Evolutionary conservation across 2,888 invertebrate genomes (phyloP).

Genomic region (Aelia acuminata): DNA sequence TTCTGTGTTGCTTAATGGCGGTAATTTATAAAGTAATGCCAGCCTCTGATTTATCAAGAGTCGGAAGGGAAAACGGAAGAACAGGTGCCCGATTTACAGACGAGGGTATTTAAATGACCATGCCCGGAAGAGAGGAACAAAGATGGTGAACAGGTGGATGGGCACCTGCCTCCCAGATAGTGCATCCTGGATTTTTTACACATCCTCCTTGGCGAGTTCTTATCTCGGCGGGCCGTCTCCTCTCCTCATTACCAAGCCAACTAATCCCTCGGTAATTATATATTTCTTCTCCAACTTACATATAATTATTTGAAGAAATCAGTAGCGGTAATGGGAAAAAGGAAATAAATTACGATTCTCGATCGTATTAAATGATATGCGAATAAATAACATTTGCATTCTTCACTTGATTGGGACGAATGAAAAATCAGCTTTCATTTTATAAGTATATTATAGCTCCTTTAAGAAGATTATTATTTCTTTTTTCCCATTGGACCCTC

Average conservation of each 20-base stretch:
- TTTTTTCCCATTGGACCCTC: too few species aligned
- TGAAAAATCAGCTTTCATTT: too few species aligned
- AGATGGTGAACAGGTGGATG: slow-evolving; percentile 30
- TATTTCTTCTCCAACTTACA: not conserved
- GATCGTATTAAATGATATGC: not conserved
- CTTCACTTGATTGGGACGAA: not conserved
- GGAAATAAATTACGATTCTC: not conserved
- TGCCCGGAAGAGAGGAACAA: slow-evolving; percentile 44
- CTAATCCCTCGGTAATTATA: not conserved
- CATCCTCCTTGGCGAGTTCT: slow-evolving; percentile 48
- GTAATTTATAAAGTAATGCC: not conserved
- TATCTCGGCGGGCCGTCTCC: not conserved
- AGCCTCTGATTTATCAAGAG: slow-evolving; percentile 27
- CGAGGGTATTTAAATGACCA: slow-evolving; percentile 41
- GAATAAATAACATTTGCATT: not conserved
- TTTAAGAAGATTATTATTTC: too few species aligned
- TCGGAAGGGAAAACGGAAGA: slow-evolving; percentile 38
- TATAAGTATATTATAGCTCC: too few species aligned
- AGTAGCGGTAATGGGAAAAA: not conserved
- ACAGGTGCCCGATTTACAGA: slow-evolving; percentile 34
- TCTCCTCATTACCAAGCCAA: slow-evolving; percentile 18
- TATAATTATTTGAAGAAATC: not conserved
- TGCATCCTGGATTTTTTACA: slow-evolving; percentile 50
- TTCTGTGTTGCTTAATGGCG: not conserved
- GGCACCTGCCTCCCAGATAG: slow-evolving; percentile 40